Conservation (phyloP, 2,797 vertebrate species). For the Urocyon cinereoargenteus region DNA sequence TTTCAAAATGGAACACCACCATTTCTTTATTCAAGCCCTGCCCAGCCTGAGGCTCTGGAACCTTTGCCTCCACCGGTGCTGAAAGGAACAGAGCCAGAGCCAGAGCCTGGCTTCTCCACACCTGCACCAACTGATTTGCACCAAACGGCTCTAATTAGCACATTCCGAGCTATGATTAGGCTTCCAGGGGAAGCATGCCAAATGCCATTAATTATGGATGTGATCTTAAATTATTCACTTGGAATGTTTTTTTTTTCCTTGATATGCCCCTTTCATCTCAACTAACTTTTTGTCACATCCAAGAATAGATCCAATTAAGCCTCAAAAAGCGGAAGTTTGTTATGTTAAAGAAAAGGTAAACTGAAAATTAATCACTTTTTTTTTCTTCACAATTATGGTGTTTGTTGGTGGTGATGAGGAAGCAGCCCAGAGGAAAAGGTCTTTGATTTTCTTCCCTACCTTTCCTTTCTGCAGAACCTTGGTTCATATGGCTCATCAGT, state of each 20-base stretch:
- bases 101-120: constrained; percentile 78
- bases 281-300: constrained; percentile 85
- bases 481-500: rapidly evolving
- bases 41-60: constrained; percentile 21
- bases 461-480: neutral
- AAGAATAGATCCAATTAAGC: constrained; percentile 86
- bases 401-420: constrained; percentile 10
- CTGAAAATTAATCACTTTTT: constrained; percentile 79
- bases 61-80: neutral
- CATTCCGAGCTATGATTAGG: constrained; percentile 87
- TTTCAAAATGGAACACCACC: neutral
- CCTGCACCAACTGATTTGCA: constrained; percentile 85
- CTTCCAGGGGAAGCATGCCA: constrained; percentile 86
- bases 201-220: constrained; percentile 89
- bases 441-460: neutral
- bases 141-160: constrained; percentile 88
- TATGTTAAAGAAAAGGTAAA: constrained; percentile 85
- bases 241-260: constrained; percentile 85
- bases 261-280: constrained; percentile 86
- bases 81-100: constrained; percentile 67
- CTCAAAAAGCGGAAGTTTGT: constrained; percentile 78
- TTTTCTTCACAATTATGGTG: neutral
- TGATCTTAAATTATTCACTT: constrained; percentile 90
- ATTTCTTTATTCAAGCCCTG: constrained; percentile 43
- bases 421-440: neutral